These are phyloP conservation scores for Drosophila maculinotata DNA, from an alignment of 2,888 invertebrate species.

Conservation along the genomic window DNA sequence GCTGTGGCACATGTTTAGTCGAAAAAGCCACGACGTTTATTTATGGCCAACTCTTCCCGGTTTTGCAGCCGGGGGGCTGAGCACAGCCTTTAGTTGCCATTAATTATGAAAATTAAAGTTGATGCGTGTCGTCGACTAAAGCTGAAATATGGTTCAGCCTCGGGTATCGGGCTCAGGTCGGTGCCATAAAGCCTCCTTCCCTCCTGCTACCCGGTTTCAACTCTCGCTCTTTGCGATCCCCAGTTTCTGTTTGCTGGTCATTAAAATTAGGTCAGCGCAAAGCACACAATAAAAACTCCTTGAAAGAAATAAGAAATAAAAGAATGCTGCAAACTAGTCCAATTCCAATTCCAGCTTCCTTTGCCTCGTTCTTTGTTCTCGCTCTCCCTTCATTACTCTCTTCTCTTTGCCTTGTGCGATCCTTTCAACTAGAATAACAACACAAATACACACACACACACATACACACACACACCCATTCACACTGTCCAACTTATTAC, in stretches of 20 bases:
- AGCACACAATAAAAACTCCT: conserved; percentile 41
- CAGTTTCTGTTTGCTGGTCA: conserved; percentile 55
- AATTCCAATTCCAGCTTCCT: conserved; percentile 48
- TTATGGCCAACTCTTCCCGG: conserved; percentile 48
- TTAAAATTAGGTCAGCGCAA: conserved; percentile 73
- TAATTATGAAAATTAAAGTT: conserved; percentile 77
- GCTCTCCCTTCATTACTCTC: conserved; percentile 13
- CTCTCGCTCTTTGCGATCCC: conserved; percentile 34
- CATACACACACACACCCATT: conserved; percentile 16
- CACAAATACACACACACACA: conserved; percentile 22
- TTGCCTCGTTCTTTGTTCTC: conserved; percentile 36
- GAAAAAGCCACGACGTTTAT: conserved; percentile 54
- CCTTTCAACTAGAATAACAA: conserved; percentile 69
- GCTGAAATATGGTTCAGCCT: conserved; percentile 57
- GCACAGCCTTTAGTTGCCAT: conserved; percentile 59
- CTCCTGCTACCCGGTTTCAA: too few species aligned
- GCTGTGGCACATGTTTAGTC: conserved; percentile 56
- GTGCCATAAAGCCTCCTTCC: conserved; percentile 21
- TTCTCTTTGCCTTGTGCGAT: conserved; percentile 39
- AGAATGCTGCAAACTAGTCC: conserved; percentile 60
- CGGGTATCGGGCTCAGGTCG: too few species aligned
- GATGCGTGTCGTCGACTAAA: conserved; percentile 71
- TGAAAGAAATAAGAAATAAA: conserved; percentile 22
- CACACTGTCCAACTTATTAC: conserved; percentile 64
- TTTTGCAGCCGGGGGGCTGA: conserved; percentile 26